Evolutionary conservation across 2,888 invertebrate genomes (phyloP), one percentile per base, ranked within the genome.

Genomic region (Watsonalla binaria): DNA sequence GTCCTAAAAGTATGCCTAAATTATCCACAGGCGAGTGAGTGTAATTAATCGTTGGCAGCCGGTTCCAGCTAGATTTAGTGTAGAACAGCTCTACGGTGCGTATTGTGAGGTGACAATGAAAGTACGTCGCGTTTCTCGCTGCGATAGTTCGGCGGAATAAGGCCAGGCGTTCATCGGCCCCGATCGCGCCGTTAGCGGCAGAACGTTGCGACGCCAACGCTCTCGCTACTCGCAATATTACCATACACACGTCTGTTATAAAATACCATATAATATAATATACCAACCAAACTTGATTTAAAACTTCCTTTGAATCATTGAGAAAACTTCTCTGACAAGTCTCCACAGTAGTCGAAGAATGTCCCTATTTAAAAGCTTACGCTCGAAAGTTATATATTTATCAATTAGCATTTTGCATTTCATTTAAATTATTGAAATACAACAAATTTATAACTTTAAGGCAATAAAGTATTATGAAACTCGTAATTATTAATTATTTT

Each of bases 151-250:
- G 74, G 68, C 71, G 75, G 80, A 90, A 89, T 86, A 86, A 89
- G 90, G 90, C 89, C 89, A 86, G 80, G 83, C 87, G 89, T 89
- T 87, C 89, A 88, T 78, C 86, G 90, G 86, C 90, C 90, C 79
- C 86, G 78, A 78, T 84, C 75, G 75, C 71, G 82, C 84, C 86
- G 85, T 86, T 86, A 86, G 57, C 60, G 58, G 58, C 53, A 47
- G 51, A 54, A 52, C 52, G 53, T 48, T 54, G 54, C 53, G 50
- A 49, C 59, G 49, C 45, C 48, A 42, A 51, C 45, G 35, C 35
- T 51, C 33, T 52, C 42, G 37, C 48, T 49, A 39, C 4, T 13
- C 37, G 35, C 34, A 47, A 34, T 47, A 47, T 47, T 47, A 47
- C 47, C 47, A 47, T 49, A 49, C 37, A 37, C 14, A 37, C 37